These are phyloP conservation scores for Apamea anceps DNA, from an alignment of 2,888 invertebrate genomes.

Conservation along the genomic window DNA sequence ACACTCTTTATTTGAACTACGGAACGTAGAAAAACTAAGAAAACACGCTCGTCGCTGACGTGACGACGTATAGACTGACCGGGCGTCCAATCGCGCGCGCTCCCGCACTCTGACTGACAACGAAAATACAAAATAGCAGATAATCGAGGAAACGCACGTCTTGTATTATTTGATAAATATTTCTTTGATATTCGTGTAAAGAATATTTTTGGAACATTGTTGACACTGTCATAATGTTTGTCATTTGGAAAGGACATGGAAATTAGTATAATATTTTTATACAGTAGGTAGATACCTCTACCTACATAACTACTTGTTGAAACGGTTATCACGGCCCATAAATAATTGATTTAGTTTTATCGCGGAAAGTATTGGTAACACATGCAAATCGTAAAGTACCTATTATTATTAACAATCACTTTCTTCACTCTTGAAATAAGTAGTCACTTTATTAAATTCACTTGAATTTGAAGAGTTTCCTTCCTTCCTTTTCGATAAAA, in stretches of 20 bases:
- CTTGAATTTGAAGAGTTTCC: neutral
- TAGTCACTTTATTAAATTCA: neutral
- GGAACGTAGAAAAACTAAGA: conserved; percentile 42
- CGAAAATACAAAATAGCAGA: conserved; percentile 83
- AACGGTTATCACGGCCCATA: conserved; percentile 23
- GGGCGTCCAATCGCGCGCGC: conserved; percentile 76
- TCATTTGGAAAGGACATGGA: neutral
- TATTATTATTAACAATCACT: neutral
- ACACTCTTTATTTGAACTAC: conserved; percentile 51
- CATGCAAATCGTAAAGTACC: conserved; percentile 1
- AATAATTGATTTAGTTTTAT: conserved; percentile 45
- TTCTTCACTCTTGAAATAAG: neutral
- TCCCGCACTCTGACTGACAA: conserved; percentile 79
- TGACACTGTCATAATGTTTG: conserved; percentile 12
- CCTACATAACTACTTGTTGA: neutral
- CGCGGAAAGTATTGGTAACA: conserved; percentile 16
- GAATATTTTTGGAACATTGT: conserved; percentile 31
- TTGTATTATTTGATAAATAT: conserved; percentile 70
- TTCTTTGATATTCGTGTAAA: conserved; percentile 59
- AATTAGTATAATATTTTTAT: neutral
- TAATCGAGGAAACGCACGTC: conserved; percentile 75
- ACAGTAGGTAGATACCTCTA: too few relatives aligned
- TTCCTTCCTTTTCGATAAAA: neutral
- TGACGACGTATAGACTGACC: conserved; percentile 49
- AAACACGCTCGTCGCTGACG: conserved; percentile 37